Evolutionary conservation across 2,113 vertebrate genomes (phyloP).

Genomic region (Pseudorhombus dupliciocellatus): DNA sequence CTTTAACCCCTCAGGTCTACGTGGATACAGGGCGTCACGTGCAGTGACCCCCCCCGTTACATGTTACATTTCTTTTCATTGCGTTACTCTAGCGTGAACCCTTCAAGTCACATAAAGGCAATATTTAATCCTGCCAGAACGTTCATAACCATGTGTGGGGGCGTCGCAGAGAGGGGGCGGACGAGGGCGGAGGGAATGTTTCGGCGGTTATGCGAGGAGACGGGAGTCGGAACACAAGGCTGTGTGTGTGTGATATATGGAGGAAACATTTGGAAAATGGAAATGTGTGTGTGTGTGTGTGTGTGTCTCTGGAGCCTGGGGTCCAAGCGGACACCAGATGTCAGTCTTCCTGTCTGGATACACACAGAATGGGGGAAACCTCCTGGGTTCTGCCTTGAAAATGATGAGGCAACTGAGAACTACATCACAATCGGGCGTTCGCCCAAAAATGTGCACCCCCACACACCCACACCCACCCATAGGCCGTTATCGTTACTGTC

Average conservation of each 20-base stretch:
- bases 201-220: conserved; percentile 21
- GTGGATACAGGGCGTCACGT: too few relatives aligned
- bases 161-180: conserved; percentile 45
- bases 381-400: conserved; percentile 30
- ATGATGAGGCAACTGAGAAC: conserved; percentile 23
- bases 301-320: conserved; percentile 24
- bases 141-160: conserved; percentile 52
- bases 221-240: conserved; percentile 49
- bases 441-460: conserved; percentile 6
- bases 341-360: conserved; percentile 55
- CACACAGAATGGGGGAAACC: conserved; percentile 20
- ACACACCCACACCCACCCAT: background rate
- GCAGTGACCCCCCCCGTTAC: too few relatives aligned
- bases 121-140: conserved; percentile 16
- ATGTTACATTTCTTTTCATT: background rate
- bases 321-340: conserved; percentile 78
- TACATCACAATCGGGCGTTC: conserved; percentile 20
- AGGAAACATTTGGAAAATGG: conserved; percentile 20
- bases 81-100: background rate
- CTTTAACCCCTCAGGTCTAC: background rate
- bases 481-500: background rate
- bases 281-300: background rate
- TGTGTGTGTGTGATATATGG: conserved; percentile 49
- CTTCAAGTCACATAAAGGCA: conserved; percentile 17
- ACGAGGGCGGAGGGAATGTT: conserved; percentile 44